Base-by-base conservation (phyloP, 2,113 vertebrate species). In the Callithrix jacchus region DNA sequence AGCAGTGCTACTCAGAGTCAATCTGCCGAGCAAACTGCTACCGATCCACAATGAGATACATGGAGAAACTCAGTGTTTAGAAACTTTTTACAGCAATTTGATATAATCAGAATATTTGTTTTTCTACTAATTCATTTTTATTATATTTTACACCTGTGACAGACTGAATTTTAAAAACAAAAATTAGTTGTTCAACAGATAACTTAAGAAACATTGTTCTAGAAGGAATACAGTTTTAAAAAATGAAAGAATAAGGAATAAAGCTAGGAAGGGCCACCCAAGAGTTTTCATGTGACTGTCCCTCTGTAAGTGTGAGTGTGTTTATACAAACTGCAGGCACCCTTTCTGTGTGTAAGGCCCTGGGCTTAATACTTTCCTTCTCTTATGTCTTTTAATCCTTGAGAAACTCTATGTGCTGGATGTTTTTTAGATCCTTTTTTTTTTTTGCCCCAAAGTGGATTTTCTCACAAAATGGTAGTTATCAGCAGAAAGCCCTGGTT, bases 391-490 rank as follows among this genome's bases (percentile, higher is more conserved):
- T 81, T 95, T 82, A 47, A 49, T 93, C 52, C 37, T 79, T 5
- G 5, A 61, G 42, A 54, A 88, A 25, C 30, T 45, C 45, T 52
- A 45, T 73, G 56, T 3, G 1, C 20, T 56, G 30, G 79, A 30
- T 64, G 40, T 35, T 76, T 27, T 6, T 12, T 30, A 58, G 49
- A 37, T 35, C 8, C 2, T 93, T 80, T n/a, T 64, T 13, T 32
- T 64, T 76, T 88, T 95, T 30, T 45, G 49, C 32, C 37, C 83
- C n/a, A 8, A 52, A 66, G 61, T 71, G 40, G 61, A 80, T 96
- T 97, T 93, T 54, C 85, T 20, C 54, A 32, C 68, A 68, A 82
- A 96, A 76, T 0, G 93, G 64, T 95, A 95, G 90, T 95, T 93
- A 20, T 74, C 61, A 56, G 42, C 76, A 87, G 9, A 97, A 93